Base-by-base conservation (phyloP, 1,140 invertebrate genomes). In the Armadillidium nasatum region DNA sequence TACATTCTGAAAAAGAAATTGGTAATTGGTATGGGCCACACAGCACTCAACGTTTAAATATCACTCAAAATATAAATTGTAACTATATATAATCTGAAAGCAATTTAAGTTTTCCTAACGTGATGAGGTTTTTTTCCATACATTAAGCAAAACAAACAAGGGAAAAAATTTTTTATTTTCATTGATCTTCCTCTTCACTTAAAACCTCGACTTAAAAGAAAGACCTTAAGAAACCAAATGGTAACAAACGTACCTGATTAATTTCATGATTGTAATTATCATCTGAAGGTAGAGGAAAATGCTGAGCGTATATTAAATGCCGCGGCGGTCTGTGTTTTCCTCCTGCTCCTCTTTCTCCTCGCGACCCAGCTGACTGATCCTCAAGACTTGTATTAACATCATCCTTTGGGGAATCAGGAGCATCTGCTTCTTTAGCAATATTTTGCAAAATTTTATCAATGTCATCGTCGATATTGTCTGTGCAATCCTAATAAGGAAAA, bases 391-490 rank as follows among this genome's bases (percentile, higher is more conserved):
- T 78, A 70, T 81, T 76, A 19, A 81, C 74, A 10, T 60, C 50
- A 19, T 60, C 50, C 7, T 60, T 60, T 22, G 74, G 68, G 43
- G 46, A 54, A 60, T 75, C 68, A 23, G 68, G 68, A 43, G 73
- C 76, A 23, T 76, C 74, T 66, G 92, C 92, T 82, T 94, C 92
- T 84, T 95, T 95, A 21, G 77, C 76, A 74, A 96, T 96, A 80
- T 95, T 91, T 83, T 96, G 93, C 21, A 96, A 85, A 23, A 97
- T 84, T 84, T 95, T 94, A 80, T 93, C 94, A 0, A 97, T 85
- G 83, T 97, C 94, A 82, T 95, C 93, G 82, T 97, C 94, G 74
- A 97, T 94, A 85, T 95, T 94, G 50, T 92, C 92, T 82, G 44
- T 71, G 21, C 22, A 71, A 10, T 23, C 69, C 69, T 21, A 33